Percentiles rank a stretch among this genome's conserved stretches.
These are phyloP conservation scores for Nowickia ferox DNA, from an alignment of 2,888 invertebrate species.

Conservation along the genomic window DNA sequence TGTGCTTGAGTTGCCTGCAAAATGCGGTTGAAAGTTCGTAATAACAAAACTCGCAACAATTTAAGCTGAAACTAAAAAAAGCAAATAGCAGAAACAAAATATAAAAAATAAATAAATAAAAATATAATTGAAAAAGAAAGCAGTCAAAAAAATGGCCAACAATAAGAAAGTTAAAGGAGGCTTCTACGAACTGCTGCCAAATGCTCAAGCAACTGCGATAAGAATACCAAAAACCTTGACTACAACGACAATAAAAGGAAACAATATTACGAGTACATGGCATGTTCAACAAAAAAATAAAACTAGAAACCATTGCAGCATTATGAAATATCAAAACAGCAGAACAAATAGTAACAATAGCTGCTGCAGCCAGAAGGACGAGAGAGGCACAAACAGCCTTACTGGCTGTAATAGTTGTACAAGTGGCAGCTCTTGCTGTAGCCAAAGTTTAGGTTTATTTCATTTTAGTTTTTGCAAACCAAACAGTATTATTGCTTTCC, in stretches of 20 bases:
- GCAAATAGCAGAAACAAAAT: slow-evolving; percentile 23
- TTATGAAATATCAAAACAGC: slow-evolving; percentile 9
- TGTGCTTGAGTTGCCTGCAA: slow-evolving; percentile 5
- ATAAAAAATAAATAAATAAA: slow-evolving; percentile 20
- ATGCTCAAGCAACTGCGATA: slow-evolving; percentile 20
- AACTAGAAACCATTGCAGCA: slow-evolving; percentile 34
- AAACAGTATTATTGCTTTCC: slow-evolving; percentile 58
- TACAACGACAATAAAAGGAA: slow-evolving; percentile 7
- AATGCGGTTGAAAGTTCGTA: slow-evolving; percentile 65
- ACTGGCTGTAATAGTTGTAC: too few species aligned
- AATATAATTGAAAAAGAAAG: slow-evolving; percentile 52
- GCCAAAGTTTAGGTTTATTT: slow-evolving; percentile 50
- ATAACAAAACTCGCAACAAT: slow-evolving; percentile 58
- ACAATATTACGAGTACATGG: slow-evolving; percentile 27
- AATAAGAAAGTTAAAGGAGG: slow-evolving; percentile 54
- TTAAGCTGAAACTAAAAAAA: slow-evolving; percentile 27
- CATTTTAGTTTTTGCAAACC: slow-evolving; percentile 47
- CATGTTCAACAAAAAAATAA: slow-evolving; percentile 14
- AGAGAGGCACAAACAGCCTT: neutral
- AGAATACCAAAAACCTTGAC: slow-evolving; percentile 14
- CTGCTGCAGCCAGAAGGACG: neutral
- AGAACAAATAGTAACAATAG: slow-evolving; percentile 1
- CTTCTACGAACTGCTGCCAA: slow-evolving; percentile 32
- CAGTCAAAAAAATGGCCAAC: slow-evolving; percentile 59
- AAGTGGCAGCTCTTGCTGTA: slow-evolving; percentile 21